Base-by-base conservation (phyloP, 1,140 invertebrate species). In the Vanessa atalanta region DNA sequence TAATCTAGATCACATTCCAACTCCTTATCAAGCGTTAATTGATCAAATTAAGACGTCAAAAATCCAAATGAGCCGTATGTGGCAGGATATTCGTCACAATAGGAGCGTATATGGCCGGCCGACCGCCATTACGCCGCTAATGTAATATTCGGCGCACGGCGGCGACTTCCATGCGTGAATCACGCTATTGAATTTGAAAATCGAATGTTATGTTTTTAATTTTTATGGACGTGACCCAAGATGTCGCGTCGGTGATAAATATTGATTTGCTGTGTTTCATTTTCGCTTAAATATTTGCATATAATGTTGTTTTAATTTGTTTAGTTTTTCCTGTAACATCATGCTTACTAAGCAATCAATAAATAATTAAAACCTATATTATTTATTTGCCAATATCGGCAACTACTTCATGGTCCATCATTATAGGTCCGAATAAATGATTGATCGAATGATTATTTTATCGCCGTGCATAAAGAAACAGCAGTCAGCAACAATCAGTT, bases 41-140 rank as follows among this genome's bases (percentile, higher is more conserved):
- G 69, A 75, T 76, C 67, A 76, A 79, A 83, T 80, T 81, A 83
- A 77, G 75, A 81, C 82, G 77, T 83, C 83, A 80, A 78, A 76
- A 79, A 72, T 73, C 82, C 81, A 75, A 83, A 83, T 85, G 82
- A 79, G 80, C 60, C 47, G 53, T 65, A 60, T 37, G 64, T 65
- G 75, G 78, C 82, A 81, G 85, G 85, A 87, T 80, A 83, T 83
- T 82, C 81, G 81, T 87, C 83, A 84, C 80, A 81, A 84, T 83
- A 68, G 73, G 66, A 37, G 69, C 70, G 73, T 77, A 83, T 77
- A 81, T 79, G 80, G 83, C 70, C 65, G 37, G 69, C 65, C 50
- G 20, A 65, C 48, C 31, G 72, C 67, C 76, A 78, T 82, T 78
- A 75, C 73, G n/a, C 48, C 70, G 23, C 65, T 81, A 83, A 80